These are phyloP conservation scores for Mus pahari DNA, from an alignment of 2,113 vertebrate species.

Conservation along the genomic window DNA sequence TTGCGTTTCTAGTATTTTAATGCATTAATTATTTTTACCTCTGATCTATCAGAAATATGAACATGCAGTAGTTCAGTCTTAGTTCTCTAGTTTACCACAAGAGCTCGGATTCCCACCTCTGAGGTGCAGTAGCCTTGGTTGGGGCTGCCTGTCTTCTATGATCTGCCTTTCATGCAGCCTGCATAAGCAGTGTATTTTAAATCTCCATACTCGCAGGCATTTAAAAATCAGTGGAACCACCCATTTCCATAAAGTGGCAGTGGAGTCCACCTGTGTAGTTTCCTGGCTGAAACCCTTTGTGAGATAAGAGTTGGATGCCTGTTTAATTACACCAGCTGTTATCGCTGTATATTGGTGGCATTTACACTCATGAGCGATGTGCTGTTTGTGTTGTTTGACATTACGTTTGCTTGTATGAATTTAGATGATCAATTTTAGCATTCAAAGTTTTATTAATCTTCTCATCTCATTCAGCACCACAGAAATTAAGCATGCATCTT, in stretches of 20 bases:
- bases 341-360: not conserved
- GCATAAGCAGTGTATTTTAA: not conserved
- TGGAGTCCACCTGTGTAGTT: not conserved
- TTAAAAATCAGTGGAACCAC: not conserved
- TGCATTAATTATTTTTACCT: slow-evolving; percentile 31
- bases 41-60: slow-evolving; percentile 35
- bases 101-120: not conserved
- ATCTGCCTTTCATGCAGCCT: not conserved
- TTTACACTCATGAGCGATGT: not conserved
- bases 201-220: not conserved
- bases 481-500: slow-evolving; percentile 24
- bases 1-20: slow-evolving; percentile 38
- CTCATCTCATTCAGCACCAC: not conserved
- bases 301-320: not conserved
- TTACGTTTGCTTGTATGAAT: not conserved
- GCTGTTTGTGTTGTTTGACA: not conserved
- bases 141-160: not conserved
- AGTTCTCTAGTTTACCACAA: not conserved
- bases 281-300: not conserved
- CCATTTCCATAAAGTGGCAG: not conserved
- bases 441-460: slow-evolving; percentile 41
- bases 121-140: not conserved
- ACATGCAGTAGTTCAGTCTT: not conserved
- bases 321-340: slow-evolving; percentile 26
- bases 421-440: slow-evolving; percentile 35